phyloP scores from a whole-genome alignment of 2,797 vertebrate species.

The Oryzias sinensis region DNA sequence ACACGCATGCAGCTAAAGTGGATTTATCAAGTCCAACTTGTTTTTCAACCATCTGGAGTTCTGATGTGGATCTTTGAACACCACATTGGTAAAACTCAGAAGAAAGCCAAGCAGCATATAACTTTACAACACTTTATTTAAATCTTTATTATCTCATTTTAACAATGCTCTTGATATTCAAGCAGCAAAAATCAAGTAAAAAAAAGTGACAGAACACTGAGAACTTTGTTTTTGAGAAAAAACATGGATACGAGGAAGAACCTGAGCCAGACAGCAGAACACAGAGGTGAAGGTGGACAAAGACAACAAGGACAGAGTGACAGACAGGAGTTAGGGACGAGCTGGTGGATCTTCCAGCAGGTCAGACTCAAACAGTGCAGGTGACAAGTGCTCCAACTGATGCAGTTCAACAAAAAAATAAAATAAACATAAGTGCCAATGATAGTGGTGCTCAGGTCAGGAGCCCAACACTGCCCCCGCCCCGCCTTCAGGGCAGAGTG shows the following conservation, averaged over 20 bases:
- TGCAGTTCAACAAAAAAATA: not conserved
- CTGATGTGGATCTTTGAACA: too few relatives aligned
- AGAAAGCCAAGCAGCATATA: not conserved
- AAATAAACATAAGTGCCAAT: slow-evolving; percentile 22
- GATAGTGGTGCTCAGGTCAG: not conserved
- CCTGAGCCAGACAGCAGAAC: slow-evolving; percentile 19
- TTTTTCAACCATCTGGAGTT: not conserved
- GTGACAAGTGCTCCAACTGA: slow-evolving; percentile 36
- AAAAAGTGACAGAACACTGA: slow-evolving; percentile 42
- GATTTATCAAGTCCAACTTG: too few relatives aligned
- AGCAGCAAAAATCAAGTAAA: slow-evolving; percentile 58
- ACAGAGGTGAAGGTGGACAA: slow-evolving; percentile 26
- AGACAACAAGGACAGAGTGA: slow-evolving; percentile 15
- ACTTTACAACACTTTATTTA: slow-evolving; percentile 66
- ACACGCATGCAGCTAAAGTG: too few relatives aligned
- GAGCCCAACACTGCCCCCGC: not conserved
- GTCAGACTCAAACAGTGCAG: slow-evolving; percentile 15
- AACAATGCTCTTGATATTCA: slow-evolving; percentile 36
- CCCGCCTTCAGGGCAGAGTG: too few relatives aligned
- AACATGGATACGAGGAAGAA: slow-evolving; percentile 36
- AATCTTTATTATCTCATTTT: slow-evolving; percentile 76
- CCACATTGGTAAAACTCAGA: not conserved
- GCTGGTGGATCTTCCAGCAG: slow-evolving; percentile 15
- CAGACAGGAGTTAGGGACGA: not conserved
- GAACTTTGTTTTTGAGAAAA: slow-evolving; percentile 58